phyloP scores from a whole-genome alignment of 2,113 vertebrate genomes.

The Anolis sagrei region DNA sequence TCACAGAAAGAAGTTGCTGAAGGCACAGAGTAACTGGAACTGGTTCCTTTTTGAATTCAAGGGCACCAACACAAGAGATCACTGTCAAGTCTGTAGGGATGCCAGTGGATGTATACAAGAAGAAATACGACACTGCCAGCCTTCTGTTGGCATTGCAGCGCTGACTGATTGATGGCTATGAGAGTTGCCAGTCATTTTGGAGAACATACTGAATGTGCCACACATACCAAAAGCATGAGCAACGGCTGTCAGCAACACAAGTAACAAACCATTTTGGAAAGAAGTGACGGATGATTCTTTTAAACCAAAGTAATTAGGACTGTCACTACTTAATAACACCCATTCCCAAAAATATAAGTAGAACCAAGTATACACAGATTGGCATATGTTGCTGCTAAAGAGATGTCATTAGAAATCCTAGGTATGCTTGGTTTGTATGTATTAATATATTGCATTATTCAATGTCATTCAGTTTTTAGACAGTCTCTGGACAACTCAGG shows the following conservation, averaged over 20 bases:
- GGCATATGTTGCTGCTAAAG: background rate
- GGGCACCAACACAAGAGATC: conserved; percentile 15
- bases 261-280: conserved; percentile 4
- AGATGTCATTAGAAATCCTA: background rate
- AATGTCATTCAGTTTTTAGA: background rate
- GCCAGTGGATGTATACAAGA: background rate
- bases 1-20: conserved; percentile 17
- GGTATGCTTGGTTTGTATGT: background rate
- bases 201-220: conserved; percentile 9
- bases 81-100: conserved; percentile 21
- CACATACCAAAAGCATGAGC: background rate
- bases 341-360: background rate
- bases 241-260: background rate
- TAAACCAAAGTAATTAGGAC: background rate
- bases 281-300: no score
- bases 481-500: background rate
- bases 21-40: background rate
- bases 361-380: background rate
- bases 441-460: background rate
- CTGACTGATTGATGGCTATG: background rate
- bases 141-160: background rate
- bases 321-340: background rate
- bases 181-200: conserved; percentile 6
- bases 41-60: rapidly evolving
- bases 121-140: background rate